Evolutionary conservation across 2,113 vertebrate genomes (phyloP).

Genomic region (Oceanodroma tethys): DNA sequence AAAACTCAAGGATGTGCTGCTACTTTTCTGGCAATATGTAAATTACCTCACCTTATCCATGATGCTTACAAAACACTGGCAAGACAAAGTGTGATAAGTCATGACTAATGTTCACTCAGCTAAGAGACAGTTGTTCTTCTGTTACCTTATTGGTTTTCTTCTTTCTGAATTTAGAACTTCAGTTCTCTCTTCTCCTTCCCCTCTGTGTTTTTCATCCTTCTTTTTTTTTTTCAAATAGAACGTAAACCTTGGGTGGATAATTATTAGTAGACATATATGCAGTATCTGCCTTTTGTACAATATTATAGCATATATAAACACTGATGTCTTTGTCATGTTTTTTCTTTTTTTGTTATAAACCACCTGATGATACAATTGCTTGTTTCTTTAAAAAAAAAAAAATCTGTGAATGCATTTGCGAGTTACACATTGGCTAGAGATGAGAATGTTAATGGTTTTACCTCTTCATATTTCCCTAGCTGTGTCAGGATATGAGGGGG

Average conservation of each 20-base stretch:
- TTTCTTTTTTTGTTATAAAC: neutral
- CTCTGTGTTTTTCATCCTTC: neutral
- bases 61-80: neutral
- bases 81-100: neutral
- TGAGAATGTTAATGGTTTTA: neutral
- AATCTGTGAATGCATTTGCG: neutral
- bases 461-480: neutral
- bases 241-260: neutral
- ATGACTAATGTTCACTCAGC: neutral
- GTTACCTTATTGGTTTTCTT: neutral
- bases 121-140: neutral
- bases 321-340: neutral
- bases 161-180: neutral
- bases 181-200: neutral
- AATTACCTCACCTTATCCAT: neutral
- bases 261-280: neutral
- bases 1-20: neutral
- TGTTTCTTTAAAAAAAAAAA: neutral
- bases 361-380: fast-evolving
- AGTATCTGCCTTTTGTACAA: neutral
- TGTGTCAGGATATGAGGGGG: neutral
- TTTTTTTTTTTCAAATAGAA: neutral
- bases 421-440: neutral
- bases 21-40: neutral
- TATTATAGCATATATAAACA: neutral